Conservation (phyloP, 2,113 vertebrate genomes). For the Dissostichus mawsoni region DNA sequence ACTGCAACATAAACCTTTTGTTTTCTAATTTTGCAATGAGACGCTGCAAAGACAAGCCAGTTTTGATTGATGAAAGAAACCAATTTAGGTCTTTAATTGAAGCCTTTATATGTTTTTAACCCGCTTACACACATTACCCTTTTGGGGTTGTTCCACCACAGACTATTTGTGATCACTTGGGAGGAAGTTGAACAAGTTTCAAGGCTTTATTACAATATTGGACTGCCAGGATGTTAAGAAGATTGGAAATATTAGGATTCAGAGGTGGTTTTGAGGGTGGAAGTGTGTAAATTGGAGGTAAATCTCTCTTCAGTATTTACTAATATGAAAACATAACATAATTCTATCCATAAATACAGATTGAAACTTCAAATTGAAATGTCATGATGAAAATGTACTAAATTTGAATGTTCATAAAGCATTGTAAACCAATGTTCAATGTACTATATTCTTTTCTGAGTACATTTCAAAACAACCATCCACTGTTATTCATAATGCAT, state of each 20-base stretch:
- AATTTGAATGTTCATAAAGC: no score
- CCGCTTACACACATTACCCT: not conserved
- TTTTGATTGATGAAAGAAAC: not conserved
- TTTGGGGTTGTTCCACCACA: not conserved
- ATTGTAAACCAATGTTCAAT: no score
- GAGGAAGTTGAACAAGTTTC: not conserved
- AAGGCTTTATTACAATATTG: not conserved
- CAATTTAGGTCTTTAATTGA: constrained; percentile 8
- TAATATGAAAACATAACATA: not conserved
- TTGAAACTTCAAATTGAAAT: not conserved
- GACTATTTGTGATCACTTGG: not conserved
- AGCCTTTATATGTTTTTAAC: constrained; percentile 1
- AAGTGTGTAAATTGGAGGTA: not conserved
- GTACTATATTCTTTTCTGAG: not conserved
- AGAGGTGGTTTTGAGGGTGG: not conserved
- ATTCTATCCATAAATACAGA: not conserved
- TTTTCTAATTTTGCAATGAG: not conserved
- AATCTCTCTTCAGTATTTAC: not conserved
- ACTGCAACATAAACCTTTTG: constrained; percentile 12
- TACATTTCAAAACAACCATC: constrained; percentile 1
- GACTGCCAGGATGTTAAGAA: not conserved
- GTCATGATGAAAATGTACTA: no score
- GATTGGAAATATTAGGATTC: not conserved
- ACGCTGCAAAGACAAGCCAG: not conserved
- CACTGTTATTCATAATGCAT: not conserved